These are phyloP conservation scores for Drosophila dives DNA, from an alignment of 2,888 invertebrate genomes.

Conservation along the genomic window DNA sequence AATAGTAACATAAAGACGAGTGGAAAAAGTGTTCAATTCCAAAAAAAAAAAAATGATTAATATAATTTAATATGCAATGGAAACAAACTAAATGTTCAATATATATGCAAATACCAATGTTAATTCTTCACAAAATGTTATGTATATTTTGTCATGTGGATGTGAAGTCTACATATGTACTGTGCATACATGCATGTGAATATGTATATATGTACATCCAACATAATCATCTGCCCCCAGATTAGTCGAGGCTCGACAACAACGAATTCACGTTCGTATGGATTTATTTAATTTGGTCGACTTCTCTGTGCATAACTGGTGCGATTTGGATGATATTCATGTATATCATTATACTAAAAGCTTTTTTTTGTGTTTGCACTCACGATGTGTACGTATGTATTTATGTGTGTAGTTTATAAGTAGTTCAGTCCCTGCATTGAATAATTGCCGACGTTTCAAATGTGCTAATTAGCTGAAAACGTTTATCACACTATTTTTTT, in stretches of 20 bases:
- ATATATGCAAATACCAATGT: background rate
- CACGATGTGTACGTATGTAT: conserved; percentile 10
- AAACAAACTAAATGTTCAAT: background rate
- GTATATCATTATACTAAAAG: conserved; percentile 33
- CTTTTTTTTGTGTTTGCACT: conserved; percentile 16
- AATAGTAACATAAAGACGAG: background rate
- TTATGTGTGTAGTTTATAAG: conserved; percentile 4
- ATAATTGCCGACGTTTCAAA: conserved; percentile 56
- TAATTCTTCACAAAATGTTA: background rate
- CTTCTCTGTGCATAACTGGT: conserved; percentile 33
- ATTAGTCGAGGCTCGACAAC: background rate
- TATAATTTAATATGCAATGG: background rate
- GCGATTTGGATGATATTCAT: conserved; percentile 10
- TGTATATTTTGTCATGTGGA: background rate
- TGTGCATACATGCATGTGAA: background rate
- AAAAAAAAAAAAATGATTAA: background rate
- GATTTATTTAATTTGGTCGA: conserved; percentile 24
- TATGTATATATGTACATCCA: background rate
- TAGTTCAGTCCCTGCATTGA: conserved; percentile 41
- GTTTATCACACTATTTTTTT: conserved; percentile 55
- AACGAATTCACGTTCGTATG: background rate
- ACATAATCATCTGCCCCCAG: background rate
- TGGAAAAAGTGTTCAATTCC: background rate
- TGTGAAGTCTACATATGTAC: background rate
- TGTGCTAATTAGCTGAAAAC: conserved; percentile 74